Evolutionary conservation across 2,888 invertebrate species (phyloP).

Genomic region (Aphrophora alni): DNA sequence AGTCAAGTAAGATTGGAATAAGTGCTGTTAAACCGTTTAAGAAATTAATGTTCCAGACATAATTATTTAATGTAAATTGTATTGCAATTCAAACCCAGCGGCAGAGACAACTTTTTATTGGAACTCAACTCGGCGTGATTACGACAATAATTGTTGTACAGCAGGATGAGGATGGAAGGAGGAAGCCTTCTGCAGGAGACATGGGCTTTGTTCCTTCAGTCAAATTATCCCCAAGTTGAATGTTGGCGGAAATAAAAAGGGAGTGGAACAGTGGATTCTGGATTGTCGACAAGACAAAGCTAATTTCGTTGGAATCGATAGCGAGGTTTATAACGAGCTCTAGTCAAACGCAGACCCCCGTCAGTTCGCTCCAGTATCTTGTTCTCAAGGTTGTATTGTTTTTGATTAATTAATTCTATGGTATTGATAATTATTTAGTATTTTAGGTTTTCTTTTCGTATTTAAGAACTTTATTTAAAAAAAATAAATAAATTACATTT

Average conservation of each 20-base stretch:
- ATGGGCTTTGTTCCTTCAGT: conserved; percentile 5
- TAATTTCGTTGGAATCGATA: not conserved
- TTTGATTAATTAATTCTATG: no score
- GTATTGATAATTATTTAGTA: no score
- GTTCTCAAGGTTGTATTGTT: not conserved
- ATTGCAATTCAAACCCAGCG: not conserved
- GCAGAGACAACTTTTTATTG: not conserved
- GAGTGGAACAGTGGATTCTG: conserved; percentile 2
- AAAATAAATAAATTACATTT: no score
- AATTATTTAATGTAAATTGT: not conserved
- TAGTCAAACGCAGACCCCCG: not conserved
- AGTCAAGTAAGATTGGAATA: not conserved
- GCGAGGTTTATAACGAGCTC: not conserved
- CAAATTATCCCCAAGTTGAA: conserved; percentile 2
- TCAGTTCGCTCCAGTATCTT: not conserved
- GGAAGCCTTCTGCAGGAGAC: not conserved
- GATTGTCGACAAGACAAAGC: conserved; percentile 2
- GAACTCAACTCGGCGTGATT: not conserved
- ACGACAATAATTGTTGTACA: conserved; percentile 6
- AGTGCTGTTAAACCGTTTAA: not conserved
- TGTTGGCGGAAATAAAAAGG: conserved; percentile 9
- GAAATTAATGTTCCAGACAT: not conserved
- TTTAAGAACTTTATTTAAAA: no score
- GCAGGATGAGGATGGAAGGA: not conserved
- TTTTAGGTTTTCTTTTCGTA: no score